These are phyloP conservation scores for Drosophila gaucha DNA, from an alignment of 2,888 invertebrate genomes.

Conservation along the genomic window DNA sequence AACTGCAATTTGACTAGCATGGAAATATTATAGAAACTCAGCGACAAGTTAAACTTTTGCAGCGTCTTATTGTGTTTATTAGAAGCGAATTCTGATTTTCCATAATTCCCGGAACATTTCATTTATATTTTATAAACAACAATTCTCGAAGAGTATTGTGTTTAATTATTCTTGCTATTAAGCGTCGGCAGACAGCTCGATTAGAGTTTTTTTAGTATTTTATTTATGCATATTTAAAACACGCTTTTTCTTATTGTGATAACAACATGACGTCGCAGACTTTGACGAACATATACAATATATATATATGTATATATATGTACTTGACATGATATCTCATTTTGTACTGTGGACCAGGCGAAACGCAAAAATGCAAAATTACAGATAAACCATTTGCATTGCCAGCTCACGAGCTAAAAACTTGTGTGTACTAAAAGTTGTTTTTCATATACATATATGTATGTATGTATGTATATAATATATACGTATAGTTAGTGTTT, in stretches of 20 bases:
- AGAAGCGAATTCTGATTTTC: constrained; percentile 24
- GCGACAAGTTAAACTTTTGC: constrained; percentile 7
- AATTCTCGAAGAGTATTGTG: constrained; percentile 2
- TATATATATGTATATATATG: background rate
- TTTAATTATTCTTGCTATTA: constrained; percentile 8
- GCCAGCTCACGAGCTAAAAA: background rate
- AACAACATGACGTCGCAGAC: constrained; percentile 41
- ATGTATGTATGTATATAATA: too few relatives aligned
- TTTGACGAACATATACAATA: constrained; percentile 7
- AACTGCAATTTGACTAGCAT: constrained; percentile 3
- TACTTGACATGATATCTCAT: constrained; percentile 36
- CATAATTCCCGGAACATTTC: constrained; percentile 32
- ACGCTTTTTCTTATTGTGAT: constrained; percentile 15
- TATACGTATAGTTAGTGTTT: background rate
- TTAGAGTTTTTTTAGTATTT: background rate
- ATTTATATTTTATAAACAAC: constrained; percentile 31
- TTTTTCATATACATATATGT: background rate
- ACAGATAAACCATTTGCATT: constrained; percentile 24
- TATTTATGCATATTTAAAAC: constrained; percentile 20
- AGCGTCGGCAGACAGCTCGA: constrained; percentile 7
- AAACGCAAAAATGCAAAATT: constrained; percentile 23
- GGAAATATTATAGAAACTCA: constrained; percentile 11
- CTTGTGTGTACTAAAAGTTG: background rate
- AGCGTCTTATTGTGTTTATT: constrained; percentile 4
- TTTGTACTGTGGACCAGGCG: constrained; percentile 43